These are phyloP conservation scores for Lasioglossum oenotherae DNA, from an alignment of 2,888 invertebrate species.

Conservation along the genomic window DNA sequence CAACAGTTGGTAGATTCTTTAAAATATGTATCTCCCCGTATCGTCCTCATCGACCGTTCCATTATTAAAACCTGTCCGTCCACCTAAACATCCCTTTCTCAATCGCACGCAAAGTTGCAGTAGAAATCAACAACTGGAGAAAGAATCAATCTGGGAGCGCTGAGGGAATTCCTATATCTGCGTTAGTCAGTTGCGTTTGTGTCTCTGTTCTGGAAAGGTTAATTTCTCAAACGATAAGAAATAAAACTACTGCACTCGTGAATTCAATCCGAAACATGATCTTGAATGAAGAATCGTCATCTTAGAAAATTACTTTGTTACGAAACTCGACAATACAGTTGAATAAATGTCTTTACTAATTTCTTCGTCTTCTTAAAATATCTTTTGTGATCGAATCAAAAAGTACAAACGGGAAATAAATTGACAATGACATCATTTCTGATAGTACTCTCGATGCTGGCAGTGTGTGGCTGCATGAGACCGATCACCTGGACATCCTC, in stretches of 20 bases:
- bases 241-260: not conserved
- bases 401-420: not conserved
- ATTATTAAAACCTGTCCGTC: not conserved
- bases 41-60: not conserved
- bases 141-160: too few relatives aligned
- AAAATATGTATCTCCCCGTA: not conserved
- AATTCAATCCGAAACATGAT: not conserved
- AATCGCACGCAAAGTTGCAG: too few relatives aligned
- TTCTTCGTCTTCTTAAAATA: not conserved
- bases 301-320: not conserved
- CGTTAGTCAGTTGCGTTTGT: not conserved
- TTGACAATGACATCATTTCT: not conserved
- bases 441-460: not conserved
- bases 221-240: not conserved
- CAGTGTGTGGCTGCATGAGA: not conserved
- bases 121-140: too few relatives aligned
- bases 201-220: not conserved
- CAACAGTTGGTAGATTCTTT: not conserved
- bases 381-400: not conserved
- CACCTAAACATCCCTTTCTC: not conserved
- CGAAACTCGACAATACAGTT: too few relatives aligned
- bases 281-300: too few relatives aligned
- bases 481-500: not conserved
- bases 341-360: too few relatives aligned
- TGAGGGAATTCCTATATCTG: not conserved